A percentile compares a stretch with the other conserved stretches of the same genome.
These are phyloP conservation scores for Lochmaea capreae DNA, from an alignment of 2,888 invertebrate genomes.

Conservation along the genomic window DNA sequence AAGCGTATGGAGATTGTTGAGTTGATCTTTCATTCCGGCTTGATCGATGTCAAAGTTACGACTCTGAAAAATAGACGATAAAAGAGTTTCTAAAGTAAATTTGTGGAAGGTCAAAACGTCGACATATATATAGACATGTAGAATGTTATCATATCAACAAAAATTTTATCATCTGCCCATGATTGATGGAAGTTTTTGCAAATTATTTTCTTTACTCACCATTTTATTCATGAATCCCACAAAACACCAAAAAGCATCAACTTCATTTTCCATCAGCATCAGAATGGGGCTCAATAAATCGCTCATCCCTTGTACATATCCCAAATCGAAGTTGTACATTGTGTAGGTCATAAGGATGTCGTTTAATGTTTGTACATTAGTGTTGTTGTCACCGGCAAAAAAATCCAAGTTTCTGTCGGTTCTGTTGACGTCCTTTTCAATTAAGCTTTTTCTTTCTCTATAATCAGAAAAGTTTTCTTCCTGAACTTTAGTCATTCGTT, in stretches of 20 bases:
- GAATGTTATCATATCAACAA: no score
- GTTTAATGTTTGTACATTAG: constrained; percentile 84
- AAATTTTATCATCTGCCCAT: no score
- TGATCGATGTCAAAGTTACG: constrained; percentile 98
- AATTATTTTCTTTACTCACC: constrained; percentile 68
- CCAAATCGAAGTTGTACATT: constrained; percentile 99
- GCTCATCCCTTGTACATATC: constrained; percentile 97
- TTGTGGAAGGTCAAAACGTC: no score
- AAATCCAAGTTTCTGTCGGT: constrained; percentile 87
- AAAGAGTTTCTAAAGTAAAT: not conserved
- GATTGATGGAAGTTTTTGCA: no score
- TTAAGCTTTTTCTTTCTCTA: constrained; percentile 90
- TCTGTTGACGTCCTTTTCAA: constrained; percentile 97
- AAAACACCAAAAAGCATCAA: constrained; percentile 99
- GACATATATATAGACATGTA: no score
- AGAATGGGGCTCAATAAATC: constrained; percentile 95
- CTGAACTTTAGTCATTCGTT: constrained; percentile 87
- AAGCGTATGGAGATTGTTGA: constrained; percentile 85
- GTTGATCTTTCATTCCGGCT: constrained; percentile 93
- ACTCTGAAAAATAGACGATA: constrained; percentile 45
- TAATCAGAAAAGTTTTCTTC: constrained; percentile 89
- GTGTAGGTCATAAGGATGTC: constrained; percentile 98
- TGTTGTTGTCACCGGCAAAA: constrained; percentile 94
- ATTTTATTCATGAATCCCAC: constrained; percentile 97
- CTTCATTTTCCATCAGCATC: constrained; percentile 89